A percentile compares a stretch with the other conserved stretches of the same genome.
phyloP scores from a whole-genome alignment of 1,140 invertebrate species.

The Prorops nasuta region DNA sequence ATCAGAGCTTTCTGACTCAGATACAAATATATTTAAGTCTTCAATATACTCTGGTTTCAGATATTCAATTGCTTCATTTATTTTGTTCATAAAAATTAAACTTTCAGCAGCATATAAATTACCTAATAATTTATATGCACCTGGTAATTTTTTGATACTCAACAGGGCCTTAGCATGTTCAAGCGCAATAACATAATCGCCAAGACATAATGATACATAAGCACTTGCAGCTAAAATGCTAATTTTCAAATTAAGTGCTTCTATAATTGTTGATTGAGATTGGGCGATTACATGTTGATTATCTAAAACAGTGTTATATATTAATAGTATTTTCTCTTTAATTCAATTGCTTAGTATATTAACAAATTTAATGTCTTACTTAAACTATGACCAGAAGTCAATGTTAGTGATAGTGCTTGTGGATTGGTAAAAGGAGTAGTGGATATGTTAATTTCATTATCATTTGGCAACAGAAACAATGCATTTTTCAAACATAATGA shows the following conservation, averaged over 20 bases:
- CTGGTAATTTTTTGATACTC: conserved; percentile 64
- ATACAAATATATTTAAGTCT: conserved; percentile 57
- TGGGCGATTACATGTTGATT: conserved; percentile 28
- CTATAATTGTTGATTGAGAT: conserved; percentile 34
- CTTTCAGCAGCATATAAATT: conserved; percentile 90
- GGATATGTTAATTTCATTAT: conserved; percentile 34
- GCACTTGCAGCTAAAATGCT: conserved; percentile 76
- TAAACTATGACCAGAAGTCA: conserved; percentile 32
- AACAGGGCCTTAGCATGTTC: conserved; percentile 73
- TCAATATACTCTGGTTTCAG: conserved; percentile 76
- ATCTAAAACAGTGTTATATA: conserved; percentile 18
- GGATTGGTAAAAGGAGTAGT: conserved; percentile 26
- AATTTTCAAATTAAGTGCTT: conserved; percentile 59
- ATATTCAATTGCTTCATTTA: conserved; percentile 80
- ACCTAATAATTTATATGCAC: conserved; percentile 72
- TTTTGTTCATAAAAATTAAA: conserved; percentile 78
- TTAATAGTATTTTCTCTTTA: too few relatives aligned
- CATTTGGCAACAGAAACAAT: conserved; percentile 60
- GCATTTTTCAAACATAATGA: conserved; percentile 86
- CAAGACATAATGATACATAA: conserved; percentile 81
- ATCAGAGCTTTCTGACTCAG: conserved; percentile 39
- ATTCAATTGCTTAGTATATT: background rate
- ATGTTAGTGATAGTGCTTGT: conserved; percentile 34
- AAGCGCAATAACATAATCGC: conserved; percentile 80
- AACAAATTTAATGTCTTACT: conserved; percentile 23